Conservation (phyloP, 2,113 vertebrate genomes). For the Labeo rohita region DNA sequence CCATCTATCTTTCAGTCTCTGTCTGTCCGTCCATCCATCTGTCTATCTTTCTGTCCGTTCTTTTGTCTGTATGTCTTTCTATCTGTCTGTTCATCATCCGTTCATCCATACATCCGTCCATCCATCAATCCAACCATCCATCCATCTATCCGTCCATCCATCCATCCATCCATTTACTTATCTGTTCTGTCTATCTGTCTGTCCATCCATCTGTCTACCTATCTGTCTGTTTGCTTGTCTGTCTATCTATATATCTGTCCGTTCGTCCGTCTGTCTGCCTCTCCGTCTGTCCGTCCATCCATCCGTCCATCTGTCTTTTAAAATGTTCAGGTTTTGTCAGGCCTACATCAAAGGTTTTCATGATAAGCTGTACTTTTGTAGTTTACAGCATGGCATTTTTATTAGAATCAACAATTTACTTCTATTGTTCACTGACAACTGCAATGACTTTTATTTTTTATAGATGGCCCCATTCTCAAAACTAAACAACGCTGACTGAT, state of each 20-base stretch:
- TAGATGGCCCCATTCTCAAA: constrained; percentile 71
- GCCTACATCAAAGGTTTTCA: neutral
- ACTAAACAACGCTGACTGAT: constrained; percentile 54
- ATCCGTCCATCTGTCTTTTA: neutral
- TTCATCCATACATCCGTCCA: too few species aligned
- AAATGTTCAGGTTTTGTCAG: too few species aligned
- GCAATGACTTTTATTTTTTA: constrained; percentile 43
- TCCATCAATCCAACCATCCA: too few species aligned
- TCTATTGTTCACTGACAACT: neutral
- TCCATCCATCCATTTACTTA: too few species aligned
- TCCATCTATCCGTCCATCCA: too few species aligned
- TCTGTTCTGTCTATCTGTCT: too few species aligned
- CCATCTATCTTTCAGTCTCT: too few species aligned
- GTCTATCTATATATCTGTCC: neutral
- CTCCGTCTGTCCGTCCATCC: neutral
- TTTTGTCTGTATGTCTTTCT: too few species aligned
- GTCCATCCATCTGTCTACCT: too few species aligned
- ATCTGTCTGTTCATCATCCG: too few species aligned
- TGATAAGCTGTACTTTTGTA: neutral
- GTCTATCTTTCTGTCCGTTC: too few species aligned
- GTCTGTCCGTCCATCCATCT: too few species aligned
- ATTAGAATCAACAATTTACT: neutral
- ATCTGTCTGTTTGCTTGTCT: neutral
- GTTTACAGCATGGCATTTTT: neutral
- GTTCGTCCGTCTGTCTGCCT: neutral